phyloP scores from a whole-genome alignment of 1,140 invertebrate genomes.

The Hetaerina americana region DNA sequence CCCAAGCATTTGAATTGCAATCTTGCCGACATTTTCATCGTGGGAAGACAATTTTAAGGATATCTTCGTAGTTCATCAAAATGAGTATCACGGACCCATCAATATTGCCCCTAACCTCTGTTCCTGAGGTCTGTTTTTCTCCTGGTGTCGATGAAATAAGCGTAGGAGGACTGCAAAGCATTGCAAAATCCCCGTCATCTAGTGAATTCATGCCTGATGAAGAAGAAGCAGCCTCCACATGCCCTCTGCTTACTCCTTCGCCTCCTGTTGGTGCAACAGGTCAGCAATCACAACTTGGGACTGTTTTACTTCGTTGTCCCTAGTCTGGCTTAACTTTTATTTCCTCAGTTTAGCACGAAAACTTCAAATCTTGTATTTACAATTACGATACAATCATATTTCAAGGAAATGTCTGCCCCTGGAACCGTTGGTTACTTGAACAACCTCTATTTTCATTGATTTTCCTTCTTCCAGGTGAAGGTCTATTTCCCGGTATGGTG shows the following conservation, averaged over 20 bases:
- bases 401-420: not conserved
- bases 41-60: no score
- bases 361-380: not conserved
- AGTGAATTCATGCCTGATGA: constrained; percentile 32
- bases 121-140: constrained; percentile 1
- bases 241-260: constrained; percentile 35
- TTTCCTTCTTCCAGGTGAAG: not conserved
- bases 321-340: no score
- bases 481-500: not conserved
- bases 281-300: no score
- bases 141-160: not conserved
- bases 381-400: not conserved
- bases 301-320: no score
- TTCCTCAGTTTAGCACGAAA: no score
- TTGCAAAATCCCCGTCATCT: constrained; percentile 9
- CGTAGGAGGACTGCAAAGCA: not conserved
- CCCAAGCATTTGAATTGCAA: no score
- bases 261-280: constrained; percentile 27
- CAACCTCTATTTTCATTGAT: not conserved
- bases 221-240: constrained; percentile 35
- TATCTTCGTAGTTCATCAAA: not conserved
- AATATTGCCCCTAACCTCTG: not conserved
- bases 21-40: no score
- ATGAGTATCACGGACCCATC: not conserved
- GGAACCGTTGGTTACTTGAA: not conserved